Evolutionary conservation across 2,797 vertebrate species (phyloP).

Genomic region (Sciaenops ocellatus): DNA sequence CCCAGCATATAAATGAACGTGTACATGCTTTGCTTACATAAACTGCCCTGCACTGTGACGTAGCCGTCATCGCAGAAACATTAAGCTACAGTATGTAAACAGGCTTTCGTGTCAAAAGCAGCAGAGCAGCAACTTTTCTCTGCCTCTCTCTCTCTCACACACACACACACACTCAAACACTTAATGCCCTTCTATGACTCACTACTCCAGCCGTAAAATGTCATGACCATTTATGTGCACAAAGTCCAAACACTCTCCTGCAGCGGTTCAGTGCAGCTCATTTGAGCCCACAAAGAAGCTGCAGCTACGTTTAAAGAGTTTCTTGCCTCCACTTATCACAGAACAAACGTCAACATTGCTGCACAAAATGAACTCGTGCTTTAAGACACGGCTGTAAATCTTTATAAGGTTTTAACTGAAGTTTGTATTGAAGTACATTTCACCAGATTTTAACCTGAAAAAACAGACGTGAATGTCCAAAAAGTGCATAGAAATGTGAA

Average conservation of each 20-base stretch:
- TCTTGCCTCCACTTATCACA: not conserved
- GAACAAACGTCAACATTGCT: not conserved
- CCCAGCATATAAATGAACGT: slow-evolving; percentile 26
- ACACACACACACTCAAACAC: slow-evolving; percentile 26
- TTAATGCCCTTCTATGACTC: slow-evolving; percentile 63
- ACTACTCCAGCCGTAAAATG: slow-evolving; percentile 64
- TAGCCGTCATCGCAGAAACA: slow-evolving; percentile 48
- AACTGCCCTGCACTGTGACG: slow-evolving; percentile 15
- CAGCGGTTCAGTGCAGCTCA: slow-evolving; percentile 43
- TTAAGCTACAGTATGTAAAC: slow-evolving; percentile 55
- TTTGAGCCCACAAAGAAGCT: slow-evolving; percentile 24
- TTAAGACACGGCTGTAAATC: not conserved
- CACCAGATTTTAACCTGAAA: not conserved
- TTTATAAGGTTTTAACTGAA: not conserved
- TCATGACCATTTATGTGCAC: slow-evolving; percentile 78
- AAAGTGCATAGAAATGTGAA: not conserved
- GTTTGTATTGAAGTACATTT: not conserved
- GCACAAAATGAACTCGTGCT: not conserved
- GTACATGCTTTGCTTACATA: slow-evolving; percentile 40
- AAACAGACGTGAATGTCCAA: not conserved
- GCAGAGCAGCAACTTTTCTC: slow-evolving; percentile 23
- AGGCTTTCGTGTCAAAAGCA: slow-evolving; percentile 35
- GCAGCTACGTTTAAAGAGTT: slow-evolving; percentile 9
- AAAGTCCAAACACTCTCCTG: slow-evolving; percentile 55
- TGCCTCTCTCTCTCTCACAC: slow-evolving; percentile 23